These are phyloP conservation scores for Craniophora ligustri DNA, from an alignment of 2,888 invertebrate species.

Conservation along the genomic window DNA sequence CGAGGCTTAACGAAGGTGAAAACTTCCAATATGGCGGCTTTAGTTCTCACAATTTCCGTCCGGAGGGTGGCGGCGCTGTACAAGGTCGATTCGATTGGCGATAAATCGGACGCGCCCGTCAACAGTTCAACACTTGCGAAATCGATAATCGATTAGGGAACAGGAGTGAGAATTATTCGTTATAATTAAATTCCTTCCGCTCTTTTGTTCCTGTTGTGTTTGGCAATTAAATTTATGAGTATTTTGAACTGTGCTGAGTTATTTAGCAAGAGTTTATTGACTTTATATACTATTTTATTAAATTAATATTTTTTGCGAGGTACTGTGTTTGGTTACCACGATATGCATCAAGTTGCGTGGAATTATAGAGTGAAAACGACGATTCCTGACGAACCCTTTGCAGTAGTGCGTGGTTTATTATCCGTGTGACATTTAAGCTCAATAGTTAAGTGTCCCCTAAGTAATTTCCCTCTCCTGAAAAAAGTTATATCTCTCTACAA, in stretches of 20 bases:
- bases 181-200: conserved; percentile 35
- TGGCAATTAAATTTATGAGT: conserved; percentile 27
- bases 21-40: conserved; percentile 52
- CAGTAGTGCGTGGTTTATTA: too few species aligned
- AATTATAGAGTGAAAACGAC: too few species aligned
- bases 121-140: conserved; percentile 64
- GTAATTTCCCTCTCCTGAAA: neutral
- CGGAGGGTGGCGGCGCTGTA: conserved; percentile 58
- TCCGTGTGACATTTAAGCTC: too few species aligned
- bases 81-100: conserved; percentile 69
- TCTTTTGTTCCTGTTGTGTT: conserved; percentile 22
- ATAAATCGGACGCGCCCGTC: conserved; percentile 64
- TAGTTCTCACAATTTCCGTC: conserved; percentile 48
- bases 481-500: neutral
- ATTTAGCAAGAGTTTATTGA: conserved; percentile 14
- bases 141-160: conserved; percentile 61
- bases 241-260: conserved; percentile 17
- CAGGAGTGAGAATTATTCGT: conserved; percentile 42
- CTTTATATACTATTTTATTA: too few species aligned
- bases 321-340: too few species aligned
- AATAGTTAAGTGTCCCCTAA: too few species aligned
- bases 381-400: too few species aligned
- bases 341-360: too few species aligned
- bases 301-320: too few species aligned
- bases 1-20: conserved; percentile 73